These are phyloP conservation scores for Pyrrhura leucotis DNA, from an alignment of 2,797 vertebrate species.

Conservation along the genomic window DNA sequence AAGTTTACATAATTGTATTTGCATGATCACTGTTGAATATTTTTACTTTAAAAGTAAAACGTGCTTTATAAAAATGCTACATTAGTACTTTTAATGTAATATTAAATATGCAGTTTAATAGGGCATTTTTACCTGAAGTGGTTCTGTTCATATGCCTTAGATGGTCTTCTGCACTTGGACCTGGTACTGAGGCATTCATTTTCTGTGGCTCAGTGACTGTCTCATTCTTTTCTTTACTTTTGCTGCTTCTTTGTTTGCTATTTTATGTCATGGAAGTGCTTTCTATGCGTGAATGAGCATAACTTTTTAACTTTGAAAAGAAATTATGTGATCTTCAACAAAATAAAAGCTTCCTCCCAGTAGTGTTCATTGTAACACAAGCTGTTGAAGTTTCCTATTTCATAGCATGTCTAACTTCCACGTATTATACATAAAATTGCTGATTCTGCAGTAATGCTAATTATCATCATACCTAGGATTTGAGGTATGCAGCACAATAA, in stretches of 20 bases:
- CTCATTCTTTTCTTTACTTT: not conserved
- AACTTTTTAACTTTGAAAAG: not conserved
- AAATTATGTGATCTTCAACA: not conserved
- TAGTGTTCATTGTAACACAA: not conserved
- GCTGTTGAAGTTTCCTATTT: conserved; percentile 41
- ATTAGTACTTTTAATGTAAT: not conserved
- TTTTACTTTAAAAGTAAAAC: not conserved
- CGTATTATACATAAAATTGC: conserved; percentile 37
- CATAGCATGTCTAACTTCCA: conserved; percentile 29
- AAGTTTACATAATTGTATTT: not conserved
- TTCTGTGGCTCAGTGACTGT: not conserved
- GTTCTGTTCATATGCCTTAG: not conserved
- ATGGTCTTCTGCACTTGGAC: not conserved
- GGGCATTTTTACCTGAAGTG: not conserved
- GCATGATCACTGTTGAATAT: not conserved
- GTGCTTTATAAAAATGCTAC: not conserved
- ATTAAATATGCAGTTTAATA: not conserved
- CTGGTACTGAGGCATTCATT: not conserved
- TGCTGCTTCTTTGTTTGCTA: not conserved
- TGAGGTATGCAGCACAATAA: not conserved
- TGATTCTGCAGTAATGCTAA: conserved; percentile 30
- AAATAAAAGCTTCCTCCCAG: conserved; percentile 36
- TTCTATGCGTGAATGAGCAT: not conserved
- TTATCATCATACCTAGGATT: not conserved
- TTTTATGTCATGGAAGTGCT: not conserved